These are phyloP conservation scores for Drosophila kohkoa DNA, from an alignment of 1,140 invertebrate species.

Conservation along the genomic window DNA sequence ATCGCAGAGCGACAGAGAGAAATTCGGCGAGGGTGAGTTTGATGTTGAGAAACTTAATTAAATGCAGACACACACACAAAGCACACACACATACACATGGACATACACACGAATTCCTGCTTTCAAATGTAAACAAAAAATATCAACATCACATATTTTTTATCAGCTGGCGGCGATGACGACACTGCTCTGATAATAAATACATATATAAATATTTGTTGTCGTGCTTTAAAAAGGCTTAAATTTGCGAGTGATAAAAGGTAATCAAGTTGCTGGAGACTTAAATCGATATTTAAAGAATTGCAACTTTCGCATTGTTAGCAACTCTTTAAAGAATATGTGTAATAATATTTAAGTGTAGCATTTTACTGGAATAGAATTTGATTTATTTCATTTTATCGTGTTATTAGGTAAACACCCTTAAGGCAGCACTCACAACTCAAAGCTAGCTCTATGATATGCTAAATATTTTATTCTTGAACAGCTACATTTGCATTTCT, in stretches of 20 bases:
- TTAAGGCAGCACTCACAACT: neutral
- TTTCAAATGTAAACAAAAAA: slow-evolving; percentile 51
- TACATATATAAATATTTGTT: slow-evolving; percentile 56
- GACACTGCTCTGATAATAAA: slow-evolving; percentile 32
- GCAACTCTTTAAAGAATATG: neutral
- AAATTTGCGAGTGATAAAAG: neutral
- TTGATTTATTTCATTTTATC: neutral
- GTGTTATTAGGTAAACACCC: neutral
- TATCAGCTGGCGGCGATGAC: slow-evolving; percentile 19
- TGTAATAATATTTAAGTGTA: neutral
- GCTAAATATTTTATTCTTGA: neutral
- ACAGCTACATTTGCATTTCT: slow-evolving; percentile 2
- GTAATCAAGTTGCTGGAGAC: neutral
- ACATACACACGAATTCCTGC: slow-evolving; percentile 5
- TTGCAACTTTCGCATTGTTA: neutral
- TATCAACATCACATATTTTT: slow-evolving; percentile 33
- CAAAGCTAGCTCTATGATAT: neutral
- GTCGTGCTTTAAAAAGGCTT: slow-evolving; percentile 20
- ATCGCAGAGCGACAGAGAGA: slow-evolving; percentile 5
- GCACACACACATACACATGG: slow-evolving; percentile 22
- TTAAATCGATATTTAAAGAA: slow-evolving; percentile 3
- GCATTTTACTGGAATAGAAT: neutral
- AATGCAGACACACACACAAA: slow-evolving; percentile 59
- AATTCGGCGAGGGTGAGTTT: neutral
- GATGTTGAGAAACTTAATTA: slow-evolving; percentile 69